Evolutionary conservation across 2,113 vertebrate species (phyloP), one percentile per base, ranked within the genome.

Genomic region (Channa maculata): DNA sequence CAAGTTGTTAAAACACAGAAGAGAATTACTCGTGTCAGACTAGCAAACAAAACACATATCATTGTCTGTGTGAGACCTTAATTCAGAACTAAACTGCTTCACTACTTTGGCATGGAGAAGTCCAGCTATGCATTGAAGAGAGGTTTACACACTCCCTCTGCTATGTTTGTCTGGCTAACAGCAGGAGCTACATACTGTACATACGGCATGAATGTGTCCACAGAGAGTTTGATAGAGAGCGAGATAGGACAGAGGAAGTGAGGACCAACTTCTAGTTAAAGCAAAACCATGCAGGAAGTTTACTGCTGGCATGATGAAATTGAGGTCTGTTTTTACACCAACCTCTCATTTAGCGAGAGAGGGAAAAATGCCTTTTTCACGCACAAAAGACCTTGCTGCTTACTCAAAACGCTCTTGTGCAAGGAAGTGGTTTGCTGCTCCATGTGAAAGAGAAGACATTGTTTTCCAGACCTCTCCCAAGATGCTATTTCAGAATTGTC

Each of bases 1-100:
- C 77, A 86, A 89, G 87, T 91, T 86, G 81, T 93, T 89, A 91
- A 93, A 94, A 92, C 88, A 89, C 52, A 64, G 75, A 86, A 58
- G 78, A 89, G 80, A 80, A 60, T 78, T n/a, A n/a, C n/a, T n/a
- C n/a, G n/a, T n/a, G n/a, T n/a, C 71, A 68, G 77, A 63, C 78
- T 83, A 79, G 79, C 68, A 79, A 88, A 86, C 70, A 67, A 73
- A 86, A 82, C 86, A 85, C 78, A 71, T 60, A 75, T 80, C 83
- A 84, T 81, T 88, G 85, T 88, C 61, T 83, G 54, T 55, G 51
- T 67, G 75, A 81, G 79, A 72, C 71, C 82, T 52, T 44, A 24
- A 12, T 64, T 36, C 62, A 33, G 51, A 38, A 75, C 55, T 24
- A 24, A 24, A 24, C 24, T 24, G 24, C 24, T 24, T 24, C 24